Evolutionary conservation across 2,888 invertebrate species (phyloP), one percentile per base, ranked within the genome.

Genomic region (Tribolium freemani): DNA sequence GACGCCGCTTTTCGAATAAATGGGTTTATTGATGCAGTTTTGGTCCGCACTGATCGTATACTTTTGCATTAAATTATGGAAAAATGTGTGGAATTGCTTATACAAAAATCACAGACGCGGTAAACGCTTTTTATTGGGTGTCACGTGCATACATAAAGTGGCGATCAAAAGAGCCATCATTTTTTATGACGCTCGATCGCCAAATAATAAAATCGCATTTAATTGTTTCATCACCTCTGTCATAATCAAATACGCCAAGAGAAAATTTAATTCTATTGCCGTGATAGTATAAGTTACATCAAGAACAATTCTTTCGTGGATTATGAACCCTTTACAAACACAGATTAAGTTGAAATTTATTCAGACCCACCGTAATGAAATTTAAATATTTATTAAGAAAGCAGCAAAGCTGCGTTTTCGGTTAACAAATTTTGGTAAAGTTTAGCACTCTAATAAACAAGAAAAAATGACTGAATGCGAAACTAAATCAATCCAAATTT

Each of bases 361-460:
- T 53, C 64, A 44, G 64, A 16, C 26, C 44, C n/a, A 45, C 54
- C 20, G 16, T 53, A 54, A 64, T 64, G 64, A 64, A 64, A 64
- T 64, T 64, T 64, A 64, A 64, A 64, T 64, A 64, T 64, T 64
- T 64, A 64, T 64, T 44, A 53, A 54, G 45, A n/a, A 53, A 11
- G 54, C 51, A 64, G 38, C 38, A 21, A 1, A 44, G 21, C 44
- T 53, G 31, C 53, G 63, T 63, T 63, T 30, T 51, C 63, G 21
- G 16, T 38, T 38, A 38, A n/a, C 38, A 38, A 38, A 38, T n/a
- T 38, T 38, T 38, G 8, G 38, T n/a, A 38, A 8, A 38, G 38
- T 38, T 38, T 38, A n/a, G 9, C 8, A 9, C 38, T 38, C 38
- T 31, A 38, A 3, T 8, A 38, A 26, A 26, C 26, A 26, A 26